A percentile compares a stretch with the other conserved stretches of the same genome.
Conservation (phyloP, 1,140 invertebrate species). For the Drosophila prosaltans region DNA sequence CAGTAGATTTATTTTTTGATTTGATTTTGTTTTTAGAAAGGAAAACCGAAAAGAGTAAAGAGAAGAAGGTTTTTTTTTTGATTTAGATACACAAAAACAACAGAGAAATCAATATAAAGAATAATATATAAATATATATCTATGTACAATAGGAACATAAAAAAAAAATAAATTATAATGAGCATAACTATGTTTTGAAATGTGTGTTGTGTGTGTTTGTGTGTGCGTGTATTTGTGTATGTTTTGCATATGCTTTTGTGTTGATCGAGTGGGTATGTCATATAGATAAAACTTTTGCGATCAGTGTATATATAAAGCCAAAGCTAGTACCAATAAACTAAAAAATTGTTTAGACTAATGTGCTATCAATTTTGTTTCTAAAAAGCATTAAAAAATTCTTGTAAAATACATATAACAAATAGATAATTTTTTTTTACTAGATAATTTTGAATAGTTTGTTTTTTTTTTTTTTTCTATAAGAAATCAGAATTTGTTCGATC, state of each 20-base stretch:
- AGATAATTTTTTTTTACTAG: slow-evolving; percentile 20
- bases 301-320: slow-evolving; percentile 40
- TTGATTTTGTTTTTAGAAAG: slow-evolving; percentile 36
- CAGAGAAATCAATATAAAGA: slow-evolving; percentile 23
- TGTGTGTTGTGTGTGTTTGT: slow-evolving; percentile 36
- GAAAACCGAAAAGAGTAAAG: slow-evolving; percentile 78
- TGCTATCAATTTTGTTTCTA: slow-evolving; percentile 49
- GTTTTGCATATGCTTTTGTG: slow-evolving; percentile 29
- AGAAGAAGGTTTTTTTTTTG: slow-evolving; percentile 62
- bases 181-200: slow-evolving; percentile 29
- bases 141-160: slow-evolving; percentile 48
- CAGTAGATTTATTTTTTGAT: slow-evolving; percentile 43
- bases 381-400: slow-evolving; percentile 53
- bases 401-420: slow-evolving; percentile 43
- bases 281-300: slow-evolving; percentile 38
- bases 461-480: slow-evolving; percentile 25
- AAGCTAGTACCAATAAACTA: slow-evolving; percentile 24
- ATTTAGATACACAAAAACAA: slow-evolving; percentile 65
- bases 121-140: slow-evolving; percentile 46
- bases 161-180: slow-evolving; percentile 55
- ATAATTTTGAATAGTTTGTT: slow-evolving; percentile 37
- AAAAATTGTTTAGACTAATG: slow-evolving; percentile 38
- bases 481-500: slow-evolving; percentile 44
- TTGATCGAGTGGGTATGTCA: slow-evolving; percentile 27
- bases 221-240: slow-evolving; percentile 33